Percentiles rank a stretch among this genome's conserved stretches.
Conservation (phyloP, 2,888 invertebrate species). For the Euspilapteryx auroguttella region DNA sequence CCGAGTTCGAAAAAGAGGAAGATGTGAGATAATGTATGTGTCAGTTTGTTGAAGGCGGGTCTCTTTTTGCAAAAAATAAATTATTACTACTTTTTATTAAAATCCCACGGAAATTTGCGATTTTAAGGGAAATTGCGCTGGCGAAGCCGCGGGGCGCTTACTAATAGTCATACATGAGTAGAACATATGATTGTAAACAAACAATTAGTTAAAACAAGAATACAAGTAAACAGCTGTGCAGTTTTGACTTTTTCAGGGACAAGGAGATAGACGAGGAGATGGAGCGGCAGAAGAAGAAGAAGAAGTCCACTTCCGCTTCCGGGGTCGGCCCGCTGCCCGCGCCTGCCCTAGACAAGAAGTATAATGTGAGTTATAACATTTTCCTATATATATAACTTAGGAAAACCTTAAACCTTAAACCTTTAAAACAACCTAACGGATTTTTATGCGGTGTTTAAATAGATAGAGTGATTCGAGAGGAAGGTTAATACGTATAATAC, state of each 20-base stretch:
- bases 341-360: slow-evolving; percentile 41
- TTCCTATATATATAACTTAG: background rate
- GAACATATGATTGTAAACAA: background rate
- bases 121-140: too few relatives aligned
- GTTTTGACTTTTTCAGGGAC: slow-evolving; percentile 62
- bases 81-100: too few relatives aligned
- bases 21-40: too few relatives aligned
- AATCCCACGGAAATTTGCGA: too few relatives aligned
- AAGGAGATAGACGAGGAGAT: slow-evolving; percentile 88
- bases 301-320: slow-evolving; percentile 65
- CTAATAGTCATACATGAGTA: too few relatives aligned
- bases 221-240: background rate
- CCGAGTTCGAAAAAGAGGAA: too few relatives aligned
- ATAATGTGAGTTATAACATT: slow-evolving; percentile 27
- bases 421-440: background rate
- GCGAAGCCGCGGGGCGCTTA: too few relatives aligned
- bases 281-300: slow-evolving; percentile 80
- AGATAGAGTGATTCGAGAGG: too few relatives aligned
- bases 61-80: too few relatives aligned
- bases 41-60: too few relatives aligned
- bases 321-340: slow-evolving; percentile 52
- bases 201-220: background rate
- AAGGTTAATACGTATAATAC: too few relatives aligned
- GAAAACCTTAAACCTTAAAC: background rate
- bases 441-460: background rate